A percentile compares a stretch with the other conserved stretches of the same genome.
phyloP scores from a whole-genome alignment of 2,888 invertebrate species.

The Ochropleura leucogaster region DNA sequence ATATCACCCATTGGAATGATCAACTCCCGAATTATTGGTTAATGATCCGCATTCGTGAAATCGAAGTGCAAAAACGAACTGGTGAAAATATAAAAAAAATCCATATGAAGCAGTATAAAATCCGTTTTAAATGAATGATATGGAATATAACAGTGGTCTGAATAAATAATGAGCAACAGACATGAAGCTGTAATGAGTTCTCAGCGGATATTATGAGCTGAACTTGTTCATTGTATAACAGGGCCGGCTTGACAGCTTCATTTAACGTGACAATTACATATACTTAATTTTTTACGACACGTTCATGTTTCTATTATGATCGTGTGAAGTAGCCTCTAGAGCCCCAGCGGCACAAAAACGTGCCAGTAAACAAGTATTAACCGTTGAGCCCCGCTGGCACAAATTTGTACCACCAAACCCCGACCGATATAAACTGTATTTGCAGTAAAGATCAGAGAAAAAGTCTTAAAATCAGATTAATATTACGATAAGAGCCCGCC shows the following conservation, averaged over 20 bases:
- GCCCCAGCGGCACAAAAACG: too few species aligned
- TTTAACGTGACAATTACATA: neutral
- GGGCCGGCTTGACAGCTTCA: constrained; percentile 10
- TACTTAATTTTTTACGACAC: neutral
- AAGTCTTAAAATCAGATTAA: too few species aligned
- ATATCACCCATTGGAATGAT: neutral
- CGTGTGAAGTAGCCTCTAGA: too few species aligned
- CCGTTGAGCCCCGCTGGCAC: too few species aligned
- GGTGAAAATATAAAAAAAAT: neutral
- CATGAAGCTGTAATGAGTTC: constrained; percentile 41
- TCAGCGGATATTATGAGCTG: constrained; percentile 31
- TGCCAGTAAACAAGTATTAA: too few species aligned
- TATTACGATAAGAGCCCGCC: too few species aligned
- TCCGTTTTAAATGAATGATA: constrained; percentile 10
- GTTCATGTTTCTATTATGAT: neutral
- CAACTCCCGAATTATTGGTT: neutral
- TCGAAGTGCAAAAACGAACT: neutral
- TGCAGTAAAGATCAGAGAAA: too few species aligned
- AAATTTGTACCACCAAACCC: too few species aligned
- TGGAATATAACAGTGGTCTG: constrained; percentile 11
- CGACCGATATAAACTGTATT: too few species aligned
- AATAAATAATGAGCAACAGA: constrained; percentile 17
- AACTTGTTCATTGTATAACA: constrained; percentile 9
- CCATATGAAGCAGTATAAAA: neutral
- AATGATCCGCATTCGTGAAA: neutral